Percentiles rank a stretch among this genome's conserved stretches.
phyloP scores from a whole-genome alignment of 2,113 vertebrate species.

The Cyanoderma ruficeps region DNA sequence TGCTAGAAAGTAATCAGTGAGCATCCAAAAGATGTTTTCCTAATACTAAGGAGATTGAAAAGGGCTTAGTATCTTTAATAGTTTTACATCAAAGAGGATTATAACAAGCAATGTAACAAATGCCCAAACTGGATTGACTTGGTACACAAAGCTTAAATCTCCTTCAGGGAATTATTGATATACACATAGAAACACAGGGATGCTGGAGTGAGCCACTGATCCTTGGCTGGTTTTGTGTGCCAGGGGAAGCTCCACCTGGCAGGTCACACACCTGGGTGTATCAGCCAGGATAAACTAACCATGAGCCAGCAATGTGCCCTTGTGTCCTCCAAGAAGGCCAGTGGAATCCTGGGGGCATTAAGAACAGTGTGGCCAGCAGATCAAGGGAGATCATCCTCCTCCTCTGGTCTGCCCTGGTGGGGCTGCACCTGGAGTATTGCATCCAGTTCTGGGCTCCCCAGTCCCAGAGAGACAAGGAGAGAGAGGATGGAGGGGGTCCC shows the following conservation, averaged over 20 bases:
- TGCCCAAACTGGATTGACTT: conserved; percentile 5
- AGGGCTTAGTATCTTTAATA: conserved; percentile 42
- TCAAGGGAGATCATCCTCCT: background rate
- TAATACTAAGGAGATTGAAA: conserved; percentile 39
- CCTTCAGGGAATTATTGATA: background rate
- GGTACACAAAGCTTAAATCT: background rate
- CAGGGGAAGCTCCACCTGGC: background rate
- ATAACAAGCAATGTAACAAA: conserved; percentile 17
- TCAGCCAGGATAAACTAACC: background rate
- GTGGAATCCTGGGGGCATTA: background rate
- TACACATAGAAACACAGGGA: background rate
- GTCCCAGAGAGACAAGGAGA: background rate
- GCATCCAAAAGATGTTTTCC: conserved; percentile 14
- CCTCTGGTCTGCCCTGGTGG: background rate
- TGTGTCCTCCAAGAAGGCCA: background rate
- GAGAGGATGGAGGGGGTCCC: background rate
- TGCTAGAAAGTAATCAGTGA: background rate
- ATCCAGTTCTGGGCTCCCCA: background rate
- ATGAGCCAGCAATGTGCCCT: background rate
- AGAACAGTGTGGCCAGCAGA: background rate
- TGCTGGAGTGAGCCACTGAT: background rate
- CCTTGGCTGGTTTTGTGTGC: background rate
- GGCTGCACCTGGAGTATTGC: background rate
- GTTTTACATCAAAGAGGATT: conserved; percentile 40
- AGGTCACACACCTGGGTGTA: background rate